phyloP scores from a whole-genome alignment of 2,797 vertebrate species.

The Onychomys arenicola region DNA sequence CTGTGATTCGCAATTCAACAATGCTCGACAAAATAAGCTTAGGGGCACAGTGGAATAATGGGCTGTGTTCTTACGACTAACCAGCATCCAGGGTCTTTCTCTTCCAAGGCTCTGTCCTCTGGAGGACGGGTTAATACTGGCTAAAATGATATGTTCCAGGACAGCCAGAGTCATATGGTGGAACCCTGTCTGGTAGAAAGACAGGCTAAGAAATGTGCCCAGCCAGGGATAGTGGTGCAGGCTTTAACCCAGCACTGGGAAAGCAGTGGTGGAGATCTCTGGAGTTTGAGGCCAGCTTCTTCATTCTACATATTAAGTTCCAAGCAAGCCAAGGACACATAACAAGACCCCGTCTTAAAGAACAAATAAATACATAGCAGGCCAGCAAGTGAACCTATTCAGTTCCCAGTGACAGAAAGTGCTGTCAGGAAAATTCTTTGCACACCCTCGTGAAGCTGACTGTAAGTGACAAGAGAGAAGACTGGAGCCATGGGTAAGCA shows the following conservation, averaged over 20 bases:
- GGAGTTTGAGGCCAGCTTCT: background rate
- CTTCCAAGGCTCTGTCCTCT: background rate
- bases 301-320: background rate
- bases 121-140: background rate
- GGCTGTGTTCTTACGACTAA: background rate
- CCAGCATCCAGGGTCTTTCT: background rate
- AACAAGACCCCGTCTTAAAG: background rate
- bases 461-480: constrained; percentile 35
- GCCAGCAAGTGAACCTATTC: background rate
- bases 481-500: constrained; percentile 47
- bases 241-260: background rate
- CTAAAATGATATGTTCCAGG: background rate
- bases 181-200: background rate
- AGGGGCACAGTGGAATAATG: constrained; percentile 45
- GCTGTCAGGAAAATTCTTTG: background rate
- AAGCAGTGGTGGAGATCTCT: background rate
- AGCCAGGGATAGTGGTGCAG: background rate
- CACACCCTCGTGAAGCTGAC: background rate
- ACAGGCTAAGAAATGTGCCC: background rate
- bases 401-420: constrained; percentile 13
- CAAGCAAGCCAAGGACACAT: background rate
- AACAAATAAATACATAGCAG: background rate
- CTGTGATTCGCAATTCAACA: constrained; percentile 64
- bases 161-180: background rate
- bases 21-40: background rate